Conservation (phyloP, 2,888 invertebrate genomes). For the Ormia ochracea region DNA sequence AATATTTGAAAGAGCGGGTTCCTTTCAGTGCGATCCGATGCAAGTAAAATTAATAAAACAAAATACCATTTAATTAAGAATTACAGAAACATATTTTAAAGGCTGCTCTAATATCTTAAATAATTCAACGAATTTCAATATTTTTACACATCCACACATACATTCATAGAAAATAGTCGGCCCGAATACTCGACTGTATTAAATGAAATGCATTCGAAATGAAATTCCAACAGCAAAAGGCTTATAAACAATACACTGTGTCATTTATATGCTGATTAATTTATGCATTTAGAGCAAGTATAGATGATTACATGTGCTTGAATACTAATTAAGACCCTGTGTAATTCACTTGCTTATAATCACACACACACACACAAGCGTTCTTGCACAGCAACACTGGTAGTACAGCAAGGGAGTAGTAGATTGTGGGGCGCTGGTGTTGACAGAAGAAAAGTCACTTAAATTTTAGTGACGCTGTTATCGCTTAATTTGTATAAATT, state of each 20-base stretch:
- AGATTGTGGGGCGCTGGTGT: too few relatives aligned
- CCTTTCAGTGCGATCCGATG: too few relatives aligned
- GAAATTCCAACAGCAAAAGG: slow-evolving; percentile 2
- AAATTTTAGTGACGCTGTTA: slow-evolving; percentile 44
- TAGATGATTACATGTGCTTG: slow-evolving; percentile 60
- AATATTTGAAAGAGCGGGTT: too few relatives aligned
- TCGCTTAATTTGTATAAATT: slow-evolving; percentile 52
- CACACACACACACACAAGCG: background rate
- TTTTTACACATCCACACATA: background rate
- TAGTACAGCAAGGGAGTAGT: too few relatives aligned
- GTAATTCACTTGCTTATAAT: background rate
- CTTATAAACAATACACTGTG: background rate
- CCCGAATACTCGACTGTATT: slow-evolving; percentile 1
- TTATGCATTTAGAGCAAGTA: slow-evolving; percentile 63
- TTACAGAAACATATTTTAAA: too few relatives aligned
- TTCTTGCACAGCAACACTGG: too few relatives aligned
- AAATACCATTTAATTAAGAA: too few relatives aligned
- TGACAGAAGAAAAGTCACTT: slow-evolving; percentile 26
- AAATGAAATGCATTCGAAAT: slow-evolving; percentile 29
- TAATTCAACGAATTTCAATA: background rate
- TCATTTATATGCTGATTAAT: slow-evolving; percentile 52
- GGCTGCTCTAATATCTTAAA: background rate
- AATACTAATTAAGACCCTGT: slow-evolving; percentile 58
- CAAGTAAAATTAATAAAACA: too few relatives aligned
- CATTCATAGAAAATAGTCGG: background rate